Conservation (phyloP, 2,888 invertebrate genomes). For the Coleophora deauratella region DNA sequence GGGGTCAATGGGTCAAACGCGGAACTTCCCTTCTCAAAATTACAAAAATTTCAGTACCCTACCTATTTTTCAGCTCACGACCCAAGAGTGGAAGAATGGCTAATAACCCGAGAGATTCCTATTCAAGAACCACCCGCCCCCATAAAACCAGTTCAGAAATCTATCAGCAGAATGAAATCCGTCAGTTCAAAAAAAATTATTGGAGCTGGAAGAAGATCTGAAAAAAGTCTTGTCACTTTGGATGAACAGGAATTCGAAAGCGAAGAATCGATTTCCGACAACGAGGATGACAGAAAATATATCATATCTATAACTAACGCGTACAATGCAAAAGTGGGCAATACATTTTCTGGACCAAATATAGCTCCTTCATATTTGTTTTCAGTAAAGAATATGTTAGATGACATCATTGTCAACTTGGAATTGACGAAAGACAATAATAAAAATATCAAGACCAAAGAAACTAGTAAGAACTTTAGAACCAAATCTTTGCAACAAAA, state of each 20-base stretch:
- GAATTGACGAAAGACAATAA: conserved; percentile 17
- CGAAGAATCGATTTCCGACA: conserved; percentile 22
- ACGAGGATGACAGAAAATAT: conserved; percentile 17
- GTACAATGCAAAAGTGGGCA: conserved; percentile 29
- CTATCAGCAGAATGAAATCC: conserved; percentile 25
- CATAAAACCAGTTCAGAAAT: conserved; percentile 12
- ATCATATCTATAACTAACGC: conserved; percentile 30
- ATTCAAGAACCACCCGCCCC: conserved; percentile 5
- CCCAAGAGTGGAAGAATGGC: conserved; percentile 36
- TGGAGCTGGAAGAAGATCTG: conserved; percentile 22
- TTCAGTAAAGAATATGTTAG: conserved; percentile 38
- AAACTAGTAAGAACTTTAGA: conserved; percentile 13
- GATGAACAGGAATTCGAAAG: conserved; percentile 14
- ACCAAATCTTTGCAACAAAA: too few relatives aligned
- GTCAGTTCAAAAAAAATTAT: conserved; percentile 24
- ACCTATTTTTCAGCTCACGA: conserved; percentile 19
- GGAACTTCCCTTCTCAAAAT: too few relatives aligned
- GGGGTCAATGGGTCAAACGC: neutral
- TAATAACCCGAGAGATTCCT: conserved; percentile 25
- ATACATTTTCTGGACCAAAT: conserved; percentile 21
- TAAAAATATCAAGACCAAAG: conserved; percentile 25
- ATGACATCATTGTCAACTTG: conserved; percentile 27
- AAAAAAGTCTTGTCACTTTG: conserved; percentile 8
- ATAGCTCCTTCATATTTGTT: conserved; percentile 35
- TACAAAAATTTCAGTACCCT: too few relatives aligned